phyloP scores from a whole-genome alignment of 2,888 invertebrate genomes.

The Koerneria pararmatus region DNA sequence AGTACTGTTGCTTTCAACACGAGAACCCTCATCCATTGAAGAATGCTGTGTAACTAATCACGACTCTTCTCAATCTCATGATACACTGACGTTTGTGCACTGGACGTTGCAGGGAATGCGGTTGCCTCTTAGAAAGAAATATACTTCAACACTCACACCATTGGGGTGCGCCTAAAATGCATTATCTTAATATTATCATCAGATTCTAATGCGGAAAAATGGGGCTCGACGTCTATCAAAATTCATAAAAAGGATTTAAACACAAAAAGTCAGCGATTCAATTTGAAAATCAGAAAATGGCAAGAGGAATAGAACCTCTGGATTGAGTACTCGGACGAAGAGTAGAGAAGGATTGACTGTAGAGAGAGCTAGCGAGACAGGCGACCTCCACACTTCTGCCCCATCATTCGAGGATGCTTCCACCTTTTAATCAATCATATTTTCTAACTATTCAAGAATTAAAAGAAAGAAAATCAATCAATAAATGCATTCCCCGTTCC shows the following conservation, averaged over 20 bases:
- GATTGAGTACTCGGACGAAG: conserved; percentile 46
- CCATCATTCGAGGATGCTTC: conserved; percentile 11
- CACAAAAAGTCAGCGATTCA: neutral
- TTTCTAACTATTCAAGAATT: neutral
- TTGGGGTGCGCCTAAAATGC: conserved; percentile 16
- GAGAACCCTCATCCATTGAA: no score
- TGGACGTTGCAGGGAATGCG: conserved; percentile 32
- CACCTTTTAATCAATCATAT: no score
- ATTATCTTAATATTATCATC: neutral
- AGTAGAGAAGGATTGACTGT: conserved; percentile 52
- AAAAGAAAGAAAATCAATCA: neutral
- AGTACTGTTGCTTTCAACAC: no score
- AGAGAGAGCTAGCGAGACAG: conserved; percentile 47
- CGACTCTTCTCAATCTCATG: no score
- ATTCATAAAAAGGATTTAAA: neutral
- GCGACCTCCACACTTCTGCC: conserved; percentile 40
- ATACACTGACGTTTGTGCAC: conserved; percentile 32
- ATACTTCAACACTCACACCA: conserved; percentile 34
- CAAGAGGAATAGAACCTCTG: conserved; percentile 24
- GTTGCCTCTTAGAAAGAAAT: conserved; percentile 27
- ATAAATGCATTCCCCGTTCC: neutral
- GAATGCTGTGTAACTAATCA: no score
- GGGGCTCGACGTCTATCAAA: neutral
- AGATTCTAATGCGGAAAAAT: neutral
- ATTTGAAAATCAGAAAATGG: neutral